Evolutionary conservation across 2,888 invertebrate genomes (phyloP), one percentile per base, ranked within the genome.

Genomic region (Onchidella celtica): DNA sequence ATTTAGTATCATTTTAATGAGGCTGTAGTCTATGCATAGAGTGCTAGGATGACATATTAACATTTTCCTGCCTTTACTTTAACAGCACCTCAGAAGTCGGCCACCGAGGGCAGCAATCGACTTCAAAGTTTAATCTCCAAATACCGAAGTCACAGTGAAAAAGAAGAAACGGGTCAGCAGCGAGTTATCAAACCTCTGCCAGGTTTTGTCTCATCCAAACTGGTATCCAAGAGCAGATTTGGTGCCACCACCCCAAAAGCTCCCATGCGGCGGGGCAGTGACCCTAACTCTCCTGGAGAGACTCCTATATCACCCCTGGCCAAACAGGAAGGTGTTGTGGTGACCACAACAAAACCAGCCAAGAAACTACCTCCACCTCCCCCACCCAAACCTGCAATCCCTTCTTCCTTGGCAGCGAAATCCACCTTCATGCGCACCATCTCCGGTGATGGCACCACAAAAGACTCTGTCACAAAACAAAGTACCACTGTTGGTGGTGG

Each of bases 41-140:
- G n/a, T n/a, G n/a, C n/a, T n/a, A n/a, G n/a, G n/a, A n/a, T n/a
- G n/a, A n/a, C n/a, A n/a, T n/a, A n/a, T n/a, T n/a, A n/a, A n/a
- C n/a, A n/a, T n/a, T n/a, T 36, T 68, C 21, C n/a, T n/a, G 6
- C 24, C 14, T 72, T 1, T 72, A n/a, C 38, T 38, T 74, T 72
- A n/a, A 63, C 38, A 80, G 73, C 57, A 40, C 72, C 80, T 17
- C 63, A 75, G 1, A 81, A 82, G 24, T 14, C 84, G 21, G 77
- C 75, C 2, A 63, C 79, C 24, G 84, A 86, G 69, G 89, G 88
- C 47, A 86, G 87, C 4, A 89, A 88, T 76, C 80, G 89, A 29
- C 84, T 91, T 9, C 90, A 91, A 76, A 88, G 86, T 34, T 83
- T 91, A 17, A 90, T 91, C 55, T 89, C 90, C 24, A 91, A 91